A percentile compares a stretch with the other conserved stretches of the same genome.
Conservation (phyloP, 1,140 invertebrate genomes). For the Potamilus streckersoni region DNA sequence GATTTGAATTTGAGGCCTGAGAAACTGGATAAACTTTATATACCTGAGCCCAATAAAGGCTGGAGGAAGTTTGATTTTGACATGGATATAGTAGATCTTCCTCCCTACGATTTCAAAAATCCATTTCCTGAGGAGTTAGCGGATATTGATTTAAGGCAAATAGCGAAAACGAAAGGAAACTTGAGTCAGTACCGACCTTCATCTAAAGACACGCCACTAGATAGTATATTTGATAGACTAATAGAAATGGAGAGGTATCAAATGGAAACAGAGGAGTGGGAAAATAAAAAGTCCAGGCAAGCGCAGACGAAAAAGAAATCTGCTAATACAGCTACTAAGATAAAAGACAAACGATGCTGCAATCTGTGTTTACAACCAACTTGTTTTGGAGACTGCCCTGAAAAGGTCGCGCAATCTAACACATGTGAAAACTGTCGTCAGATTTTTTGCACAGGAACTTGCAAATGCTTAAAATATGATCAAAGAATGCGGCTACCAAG, state of each 20-base stretch:
- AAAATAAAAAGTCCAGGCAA: constrained; percentile 33
- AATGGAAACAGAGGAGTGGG: constrained; percentile 60
- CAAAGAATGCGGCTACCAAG: constrained; percentile 50
- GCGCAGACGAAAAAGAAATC: constrained; percentile 36
- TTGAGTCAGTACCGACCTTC: constrained; percentile 36
- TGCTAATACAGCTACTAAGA: constrained; percentile 29
- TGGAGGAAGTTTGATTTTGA: constrained; percentile 57
- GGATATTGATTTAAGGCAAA: constrained; percentile 47
- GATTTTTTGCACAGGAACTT: constrained; percentile 46
- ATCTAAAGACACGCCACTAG: constrained; percentile 24
- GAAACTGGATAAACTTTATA: constrained; percentile 51
- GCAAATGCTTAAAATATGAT: constrained; percentile 54
- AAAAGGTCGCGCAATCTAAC: constrained; percentile 43
- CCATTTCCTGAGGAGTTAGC: constrained; percentile 43
- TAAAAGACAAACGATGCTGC: constrained; percentile 51
- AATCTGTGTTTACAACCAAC: constrained; percentile 54
- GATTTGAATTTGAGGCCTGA: constrained; percentile 54
- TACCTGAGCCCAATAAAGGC: constrained; percentile 49
- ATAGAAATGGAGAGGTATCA: constrained; percentile 55
- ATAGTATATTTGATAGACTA: constrained; percentile 51
- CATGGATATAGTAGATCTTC: constrained; percentile 47
- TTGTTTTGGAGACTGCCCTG: constrained; percentile 61
- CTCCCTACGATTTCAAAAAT: constrained; percentile 50
- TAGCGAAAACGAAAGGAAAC: constrained; percentile 45
- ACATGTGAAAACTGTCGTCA: constrained; percentile 52